Evolutionary conservation across 2,888 invertebrate species (phyloP).

Genomic region (Tetheella fluctuosa): DNA sequence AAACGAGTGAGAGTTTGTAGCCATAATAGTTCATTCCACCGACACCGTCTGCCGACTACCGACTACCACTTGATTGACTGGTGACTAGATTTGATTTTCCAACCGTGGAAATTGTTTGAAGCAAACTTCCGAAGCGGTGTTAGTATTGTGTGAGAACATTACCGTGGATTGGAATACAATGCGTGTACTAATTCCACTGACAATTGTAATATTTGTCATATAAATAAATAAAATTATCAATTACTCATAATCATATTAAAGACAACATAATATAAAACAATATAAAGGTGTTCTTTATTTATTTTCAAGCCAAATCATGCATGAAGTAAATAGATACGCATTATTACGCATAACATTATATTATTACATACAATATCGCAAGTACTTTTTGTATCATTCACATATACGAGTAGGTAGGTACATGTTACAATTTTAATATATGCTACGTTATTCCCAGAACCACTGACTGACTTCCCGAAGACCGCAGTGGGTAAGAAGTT

Average conservation of each 20-base stretch:
- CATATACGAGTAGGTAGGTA: too few relatives aligned
- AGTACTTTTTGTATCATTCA: conserved; percentile 16
- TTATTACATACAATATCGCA: not conserved
- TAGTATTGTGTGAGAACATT: not conserved
- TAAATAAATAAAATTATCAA: too few relatives aligned
- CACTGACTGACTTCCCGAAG: conserved; percentile 52
- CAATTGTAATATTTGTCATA: too few relatives aligned
- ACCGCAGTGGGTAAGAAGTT: conserved; percentile 36
- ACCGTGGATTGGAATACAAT: not conserved
- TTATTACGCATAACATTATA: not conserved
- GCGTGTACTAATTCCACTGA: not conserved
- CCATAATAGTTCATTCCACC: conserved; percentile 76
- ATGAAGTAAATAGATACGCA: not conserved
- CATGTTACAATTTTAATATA: conserved; percentile 10
- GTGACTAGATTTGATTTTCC: conserved; percentile 36
- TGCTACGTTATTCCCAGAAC: conserved; percentile 43
- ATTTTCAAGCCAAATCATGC: not conserved
- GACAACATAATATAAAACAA: not conserved
- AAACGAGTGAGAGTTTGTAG: conserved; percentile 71
- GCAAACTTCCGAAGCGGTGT: not conserved
- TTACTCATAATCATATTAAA: not conserved
- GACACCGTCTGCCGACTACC: conserved; percentile 21
- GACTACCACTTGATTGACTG: conserved; percentile 29
- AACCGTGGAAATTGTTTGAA: conserved; percentile 26
- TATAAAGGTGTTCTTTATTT: not conserved